These are phyloP conservation scores for Erythrocebus patas DNA, from an alignment of 2,113 vertebrate species.

Conservation along the genomic window DNA sequence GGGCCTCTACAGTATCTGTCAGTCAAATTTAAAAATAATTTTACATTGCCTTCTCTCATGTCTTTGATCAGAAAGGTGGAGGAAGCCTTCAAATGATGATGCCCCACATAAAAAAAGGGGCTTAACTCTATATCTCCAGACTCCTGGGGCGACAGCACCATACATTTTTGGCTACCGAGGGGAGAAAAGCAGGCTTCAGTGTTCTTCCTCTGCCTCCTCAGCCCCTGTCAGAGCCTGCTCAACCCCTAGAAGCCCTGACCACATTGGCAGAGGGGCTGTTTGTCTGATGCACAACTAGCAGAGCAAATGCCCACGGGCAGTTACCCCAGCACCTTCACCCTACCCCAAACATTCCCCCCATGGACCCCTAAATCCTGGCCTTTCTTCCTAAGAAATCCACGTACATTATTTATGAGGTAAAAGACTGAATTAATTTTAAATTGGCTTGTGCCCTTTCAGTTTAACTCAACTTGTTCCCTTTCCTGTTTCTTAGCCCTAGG, in stretches of 20 bases:
- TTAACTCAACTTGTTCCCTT: neutral
- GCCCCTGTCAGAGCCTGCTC: neutral
- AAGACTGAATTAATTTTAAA: neutral
- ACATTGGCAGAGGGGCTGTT: neutral
- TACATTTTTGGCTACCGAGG: neutral
- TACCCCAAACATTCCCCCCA: neutral
- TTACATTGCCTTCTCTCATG: neutral
- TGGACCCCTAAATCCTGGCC: neutral
- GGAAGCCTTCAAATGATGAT: neutral
- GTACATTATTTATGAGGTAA: neutral
- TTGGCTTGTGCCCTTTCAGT: neutral
- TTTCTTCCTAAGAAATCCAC: neutral
- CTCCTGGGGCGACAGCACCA: accelerated
- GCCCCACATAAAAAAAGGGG: neutral
- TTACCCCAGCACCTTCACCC: neutral
- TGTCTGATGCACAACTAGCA: neutral
- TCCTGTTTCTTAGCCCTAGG: neutral
- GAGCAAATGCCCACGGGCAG: neutral
- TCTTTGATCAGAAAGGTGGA: neutral
- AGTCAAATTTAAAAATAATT: neutral
- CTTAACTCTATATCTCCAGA: neutral
- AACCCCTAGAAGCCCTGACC: neutral
- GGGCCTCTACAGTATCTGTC: neutral
- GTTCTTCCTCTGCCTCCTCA: too few species aligned
- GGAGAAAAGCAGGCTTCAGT: neutral